These are phyloP conservation scores for Muntiacus muntjak DNA, from an alignment of 2,113 vertebrate species.

Conservation along the genomic window DNA sequence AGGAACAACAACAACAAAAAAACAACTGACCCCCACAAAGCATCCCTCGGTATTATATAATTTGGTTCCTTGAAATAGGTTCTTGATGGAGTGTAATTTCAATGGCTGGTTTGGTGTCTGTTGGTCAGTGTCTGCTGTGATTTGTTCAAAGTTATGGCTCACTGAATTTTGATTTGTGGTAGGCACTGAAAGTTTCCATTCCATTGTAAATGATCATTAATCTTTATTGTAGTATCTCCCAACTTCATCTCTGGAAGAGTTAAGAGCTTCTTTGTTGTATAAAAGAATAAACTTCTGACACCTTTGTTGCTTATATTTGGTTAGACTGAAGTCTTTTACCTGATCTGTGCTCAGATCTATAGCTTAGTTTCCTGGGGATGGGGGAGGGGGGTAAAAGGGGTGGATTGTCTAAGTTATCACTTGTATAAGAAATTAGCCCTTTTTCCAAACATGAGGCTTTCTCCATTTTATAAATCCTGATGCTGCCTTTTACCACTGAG, in stretches of 20 bases:
- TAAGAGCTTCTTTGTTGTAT: constrained; percentile 4
- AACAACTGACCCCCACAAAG: neutral
- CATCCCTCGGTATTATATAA: neutral
- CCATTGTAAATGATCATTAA: neutral
- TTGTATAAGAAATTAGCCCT: neutral
- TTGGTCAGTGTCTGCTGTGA: neutral
- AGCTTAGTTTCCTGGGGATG: neutral
- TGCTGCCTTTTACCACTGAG: constrained; percentile 8
- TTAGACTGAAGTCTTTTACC: neutral
- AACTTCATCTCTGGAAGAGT: constrained; percentile 14
- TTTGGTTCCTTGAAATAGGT: constrained; percentile 17
- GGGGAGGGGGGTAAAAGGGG: neutral
- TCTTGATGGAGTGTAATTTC: neutral
- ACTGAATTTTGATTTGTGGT: constrained; percentile 1
- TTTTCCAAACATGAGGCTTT: neutral
- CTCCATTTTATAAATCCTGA: neutral
- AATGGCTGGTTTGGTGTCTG: neutral
- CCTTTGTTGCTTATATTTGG: neutral
- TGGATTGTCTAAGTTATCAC: neutral
- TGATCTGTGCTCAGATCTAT: neutral
- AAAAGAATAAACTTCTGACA: neutral
- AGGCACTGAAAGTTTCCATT: neutral
- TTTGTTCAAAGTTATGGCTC: neutral
- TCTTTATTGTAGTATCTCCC: neutral
- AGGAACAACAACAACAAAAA: neutral